A percentile compares a stretch with the other conserved stretches of the same genome.
Conservation (phyloP, 1,140 invertebrate genomes). For the Streblospio benedicti region DNA sequence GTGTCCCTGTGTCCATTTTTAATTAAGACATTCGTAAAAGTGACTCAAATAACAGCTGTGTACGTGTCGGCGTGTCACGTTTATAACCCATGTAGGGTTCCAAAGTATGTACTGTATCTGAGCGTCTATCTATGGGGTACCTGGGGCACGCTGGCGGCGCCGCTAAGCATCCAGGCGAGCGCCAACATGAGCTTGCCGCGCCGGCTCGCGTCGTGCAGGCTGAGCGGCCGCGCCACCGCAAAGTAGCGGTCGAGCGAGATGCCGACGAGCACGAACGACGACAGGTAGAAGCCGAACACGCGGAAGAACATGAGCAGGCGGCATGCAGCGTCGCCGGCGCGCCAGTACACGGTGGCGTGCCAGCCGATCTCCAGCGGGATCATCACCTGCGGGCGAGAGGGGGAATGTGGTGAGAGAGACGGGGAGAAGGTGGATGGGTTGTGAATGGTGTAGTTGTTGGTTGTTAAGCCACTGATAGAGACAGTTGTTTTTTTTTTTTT, state of each 20-base stretch:
- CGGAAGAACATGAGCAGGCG: slow-evolving; percentile 65
- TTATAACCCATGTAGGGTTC: no score
- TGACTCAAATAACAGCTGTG: no score
- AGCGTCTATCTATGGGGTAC: no score
- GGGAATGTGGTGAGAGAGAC: no score
- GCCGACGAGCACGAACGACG: slow-evolving; percentile 70
- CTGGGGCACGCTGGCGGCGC: slow-evolving; percentile 65
- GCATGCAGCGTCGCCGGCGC: slow-evolving; percentile 65
- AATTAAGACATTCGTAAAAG: no score
- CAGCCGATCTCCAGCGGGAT: slow-evolving; percentile 70
- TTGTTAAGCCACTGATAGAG: no score
- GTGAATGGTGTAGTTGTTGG: no score
- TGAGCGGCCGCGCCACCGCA: slow-evolving; percentile 65
- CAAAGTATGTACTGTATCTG: no score
- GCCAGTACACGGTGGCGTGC: slow-evolving; percentile 67
- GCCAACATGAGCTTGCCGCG: slow-evolving; percentile 65
- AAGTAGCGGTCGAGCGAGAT: slow-evolving; percentile 71
- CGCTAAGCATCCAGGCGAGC: slow-evolving; percentile 61
- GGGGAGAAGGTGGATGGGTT: no score
- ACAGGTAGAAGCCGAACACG: slow-evolving; percentile 74
- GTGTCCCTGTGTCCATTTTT: no score
- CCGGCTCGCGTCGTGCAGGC: slow-evolving; percentile 58
- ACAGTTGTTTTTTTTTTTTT: no score
- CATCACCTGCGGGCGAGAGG: slow-evolving; percentile 53
- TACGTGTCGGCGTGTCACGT: no score